Percentiles rank a stretch among this genome's conserved stretches.
Evolutionary conservation across 2,888 invertebrate genomes (phyloP).

Genomic region (Vannuccia rotundouncinata): DNA sequence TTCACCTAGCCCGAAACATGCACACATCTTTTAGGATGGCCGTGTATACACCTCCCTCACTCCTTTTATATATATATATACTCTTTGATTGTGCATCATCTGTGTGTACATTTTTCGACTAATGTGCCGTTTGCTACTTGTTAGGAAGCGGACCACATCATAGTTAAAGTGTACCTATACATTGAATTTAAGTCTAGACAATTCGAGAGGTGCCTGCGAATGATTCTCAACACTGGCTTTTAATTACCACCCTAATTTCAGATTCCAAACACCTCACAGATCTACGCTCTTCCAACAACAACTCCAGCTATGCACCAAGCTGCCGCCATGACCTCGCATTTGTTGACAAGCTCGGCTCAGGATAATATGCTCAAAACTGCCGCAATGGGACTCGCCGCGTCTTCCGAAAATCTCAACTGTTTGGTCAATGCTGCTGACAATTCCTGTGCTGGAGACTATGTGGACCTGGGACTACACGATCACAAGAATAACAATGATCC

Average conservation of each 20-base stretch:
- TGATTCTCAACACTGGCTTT: not conserved
- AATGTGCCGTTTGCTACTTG: not conserved
- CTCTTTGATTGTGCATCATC: not conserved
- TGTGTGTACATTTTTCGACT: not conserved
- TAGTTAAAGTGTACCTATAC: no score
- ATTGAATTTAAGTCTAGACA: not conserved
- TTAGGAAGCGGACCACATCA: not conserved
- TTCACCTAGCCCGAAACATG: not conserved
- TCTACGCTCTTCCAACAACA: not conserved
- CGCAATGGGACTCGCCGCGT: not conserved
- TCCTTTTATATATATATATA: not conserved
- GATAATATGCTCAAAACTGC: constrained; percentile 2
- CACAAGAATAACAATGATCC: not conserved
- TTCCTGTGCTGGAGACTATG: not conserved
- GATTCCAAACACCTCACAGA: constrained; percentile 11
- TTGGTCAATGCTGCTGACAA: not conserved
- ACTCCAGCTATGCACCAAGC: constrained; percentile 9
- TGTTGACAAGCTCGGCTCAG: not conserved
- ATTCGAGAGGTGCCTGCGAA: not conserved
- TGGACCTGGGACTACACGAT: not conserved
- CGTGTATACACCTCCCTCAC: no score
- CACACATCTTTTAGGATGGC: not conserved
- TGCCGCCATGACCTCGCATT: not conserved
- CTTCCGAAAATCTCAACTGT: not conserved
- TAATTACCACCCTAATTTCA: not conserved